These are phyloP conservation scores for Metacarcinus magister DNA, from an alignment of 2,888 invertebrate genomes.

Conservation along the genomic window DNA sequence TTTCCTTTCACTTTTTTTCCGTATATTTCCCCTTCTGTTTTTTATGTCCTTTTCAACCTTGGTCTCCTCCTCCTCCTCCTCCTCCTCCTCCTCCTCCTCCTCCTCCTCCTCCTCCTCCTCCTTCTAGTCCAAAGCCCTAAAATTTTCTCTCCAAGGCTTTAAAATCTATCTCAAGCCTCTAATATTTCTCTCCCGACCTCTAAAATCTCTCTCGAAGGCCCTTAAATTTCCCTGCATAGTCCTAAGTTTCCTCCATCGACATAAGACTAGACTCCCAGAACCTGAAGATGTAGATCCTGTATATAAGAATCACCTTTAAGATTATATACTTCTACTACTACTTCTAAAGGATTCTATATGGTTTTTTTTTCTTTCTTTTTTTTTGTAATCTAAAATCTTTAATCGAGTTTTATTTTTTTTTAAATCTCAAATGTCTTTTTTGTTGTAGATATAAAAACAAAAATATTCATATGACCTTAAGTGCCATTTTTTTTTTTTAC, in stretches of 20 bases:
- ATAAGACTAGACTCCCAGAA: neutral
- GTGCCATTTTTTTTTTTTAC: neutral
- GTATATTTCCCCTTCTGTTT: too few species aligned
- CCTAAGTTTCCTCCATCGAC: slow-evolving; percentile 1
- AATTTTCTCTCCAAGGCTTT: neutral
- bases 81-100: neutral
- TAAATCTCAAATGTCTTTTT: too few species aligned
- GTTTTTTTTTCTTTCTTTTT: too few species aligned
- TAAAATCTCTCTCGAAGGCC: slow-evolving; percentile 1
- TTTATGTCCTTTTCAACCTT: neutral
- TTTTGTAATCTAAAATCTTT: too few species aligned
- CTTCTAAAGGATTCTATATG: neutral
- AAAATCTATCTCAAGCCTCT: neutral
- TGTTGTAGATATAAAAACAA: too few species aligned
- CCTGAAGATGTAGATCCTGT: neutral
- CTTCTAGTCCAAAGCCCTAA: neutral
- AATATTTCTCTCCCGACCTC: neutral
- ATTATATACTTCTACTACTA: too few species aligned
- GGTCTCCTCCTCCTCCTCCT: neutral
- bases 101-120: neutral
- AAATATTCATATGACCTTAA: neutral
- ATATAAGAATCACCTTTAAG: neutral
- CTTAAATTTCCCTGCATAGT: slow-evolving; percentile 4
- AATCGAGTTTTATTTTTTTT: too few species aligned
- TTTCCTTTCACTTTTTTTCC: neutral